Evolutionary conservation across 2,113 vertebrate genomes (phyloP).

Genomic region (Manacus vitellinus): DNA sequence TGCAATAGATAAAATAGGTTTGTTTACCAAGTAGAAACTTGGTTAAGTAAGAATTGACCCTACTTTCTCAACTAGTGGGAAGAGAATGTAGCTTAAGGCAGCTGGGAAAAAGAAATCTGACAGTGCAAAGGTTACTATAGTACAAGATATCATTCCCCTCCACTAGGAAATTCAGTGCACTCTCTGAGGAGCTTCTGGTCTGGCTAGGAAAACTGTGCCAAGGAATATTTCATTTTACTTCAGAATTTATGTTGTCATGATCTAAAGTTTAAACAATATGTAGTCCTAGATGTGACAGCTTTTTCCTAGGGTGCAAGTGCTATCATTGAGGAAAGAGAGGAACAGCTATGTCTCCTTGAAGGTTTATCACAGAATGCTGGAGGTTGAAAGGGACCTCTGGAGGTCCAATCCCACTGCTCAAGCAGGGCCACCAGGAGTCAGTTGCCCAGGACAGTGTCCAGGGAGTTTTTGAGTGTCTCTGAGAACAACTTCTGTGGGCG

Average conservation of each 20-base stretch:
- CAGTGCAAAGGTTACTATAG: not conserved
- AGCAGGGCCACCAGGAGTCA: not conserved
- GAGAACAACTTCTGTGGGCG: not conserved
- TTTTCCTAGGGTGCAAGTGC: not conserved
- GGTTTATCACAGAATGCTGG: not conserved
- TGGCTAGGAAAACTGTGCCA: not conserved
- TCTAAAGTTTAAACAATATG: not conserved
- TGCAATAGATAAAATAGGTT: not conserved
- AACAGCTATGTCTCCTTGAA: not conserved
- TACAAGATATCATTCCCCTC: not conserved
- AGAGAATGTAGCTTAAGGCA: not conserved
- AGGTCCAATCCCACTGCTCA: not conserved
- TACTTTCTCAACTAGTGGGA: not conserved
- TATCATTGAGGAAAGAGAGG: not conserved
- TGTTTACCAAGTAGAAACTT: not conserved
- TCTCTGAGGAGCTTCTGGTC: not conserved
- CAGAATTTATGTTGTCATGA: not conserved
- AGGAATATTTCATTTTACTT: not conserved
- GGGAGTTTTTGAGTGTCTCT: not conserved
- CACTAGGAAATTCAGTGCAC: rapidly evolving
- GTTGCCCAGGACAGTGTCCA: not conserved
- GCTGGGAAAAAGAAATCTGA: not conserved
- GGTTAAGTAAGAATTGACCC: not conserved
- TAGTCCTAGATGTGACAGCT: not conserved
- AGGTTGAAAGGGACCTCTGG: not conserved